Evolutionary conservation across 2,888 invertebrate species (phyloP).

Genomic region (Petrophora chlorosata): DNA sequence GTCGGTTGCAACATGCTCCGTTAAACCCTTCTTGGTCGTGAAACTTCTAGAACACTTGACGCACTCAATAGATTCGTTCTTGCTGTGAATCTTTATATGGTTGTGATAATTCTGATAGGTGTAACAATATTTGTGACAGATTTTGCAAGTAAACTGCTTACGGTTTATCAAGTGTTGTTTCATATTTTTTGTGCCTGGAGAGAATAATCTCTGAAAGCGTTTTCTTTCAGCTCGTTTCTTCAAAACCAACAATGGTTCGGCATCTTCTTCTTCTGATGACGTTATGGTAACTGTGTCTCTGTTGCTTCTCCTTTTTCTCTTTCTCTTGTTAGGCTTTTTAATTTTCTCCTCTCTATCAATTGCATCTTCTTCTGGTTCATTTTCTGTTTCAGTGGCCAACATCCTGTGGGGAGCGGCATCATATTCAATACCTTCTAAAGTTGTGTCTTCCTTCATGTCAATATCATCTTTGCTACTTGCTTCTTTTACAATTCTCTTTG

Average conservation of each 20-base stretch:
- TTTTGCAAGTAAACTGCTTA: constrained; percentile 54
- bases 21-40: constrained; percentile 47
- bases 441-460: neutral
- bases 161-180: constrained; percentile 26
- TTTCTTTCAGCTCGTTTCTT: constrained; percentile 14
- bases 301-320: constrained; percentile 31
- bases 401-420: too few species aligned
- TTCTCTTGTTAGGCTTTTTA: neutral
- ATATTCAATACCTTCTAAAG: too few species aligned
- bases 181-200: neutral
- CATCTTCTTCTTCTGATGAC: constrained; percentile 17
- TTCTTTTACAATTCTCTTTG: neutral
- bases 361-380: constrained; percentile 3
- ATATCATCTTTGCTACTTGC: neutral
- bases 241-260: constrained; percentile 3
- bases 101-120: constrained; percentile 71
- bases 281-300: constrained; percentile 7
- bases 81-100: constrained; percentile 61
- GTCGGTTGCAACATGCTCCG: constrained; percentile 49
- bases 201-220: neutral
- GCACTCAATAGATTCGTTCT: constrained; percentile 54
- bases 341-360: constrained; percentile 7
- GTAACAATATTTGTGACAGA: constrained; percentile 68
- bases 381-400: too few species aligned
- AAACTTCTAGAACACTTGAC: constrained; percentile 63